Percentiles rank a stretch among this genome's conserved stretches.
These are phyloP conservation scores for Drosophila tanythrix DNA, from an alignment of 2,888 invertebrate species.

Conservation along the genomic window DNA sequence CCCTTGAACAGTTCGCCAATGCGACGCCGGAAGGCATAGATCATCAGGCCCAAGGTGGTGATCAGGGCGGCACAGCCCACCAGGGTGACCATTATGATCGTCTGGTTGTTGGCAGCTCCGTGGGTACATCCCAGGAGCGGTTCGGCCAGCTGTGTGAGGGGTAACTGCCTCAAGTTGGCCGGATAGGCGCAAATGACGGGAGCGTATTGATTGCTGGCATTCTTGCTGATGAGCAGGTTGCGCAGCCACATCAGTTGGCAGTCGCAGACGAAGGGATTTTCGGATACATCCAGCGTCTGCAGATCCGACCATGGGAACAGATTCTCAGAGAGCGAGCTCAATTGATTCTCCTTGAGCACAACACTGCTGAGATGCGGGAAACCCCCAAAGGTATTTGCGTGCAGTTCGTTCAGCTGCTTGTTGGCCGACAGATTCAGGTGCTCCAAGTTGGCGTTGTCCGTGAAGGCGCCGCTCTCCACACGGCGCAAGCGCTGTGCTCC, in stretches of 20 bases:
- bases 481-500: constrained; percentile 90
- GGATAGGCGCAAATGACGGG: constrained; percentile 90
- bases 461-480: constrained; percentile 91
- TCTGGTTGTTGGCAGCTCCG: constrained; percentile 91
- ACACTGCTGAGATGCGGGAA: constrained; percentile 92
- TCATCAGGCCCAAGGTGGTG: constrained; percentile 89
- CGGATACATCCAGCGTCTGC: constrained; percentile 90
- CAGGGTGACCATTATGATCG: constrained; percentile 91
- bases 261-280: constrained; percentile 93
- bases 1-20: constrained; percentile 93
- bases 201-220: constrained; percentile 81
- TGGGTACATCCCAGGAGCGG: constrained; percentile 93
- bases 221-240: constrained; percentile 86
- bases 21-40: constrained; percentile 92
- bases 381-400: constrained; percentile 91
- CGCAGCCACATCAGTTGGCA: constrained; percentile 93
- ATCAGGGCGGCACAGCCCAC: constrained; percentile 90
- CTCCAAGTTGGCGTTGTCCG: constrained; percentile 92
- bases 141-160: constrained; percentile 89
- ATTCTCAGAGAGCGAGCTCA: constrained; percentile 91
- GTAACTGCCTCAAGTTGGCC: constrained; percentile 89
- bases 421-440: constrained; percentile 91
- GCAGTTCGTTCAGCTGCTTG: constrained; percentile 89
- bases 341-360: constrained; percentile 91
- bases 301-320: constrained; percentile 92